Conservation (phyloP, 2,888 invertebrate species). For the Ischnura elegans region DNA sequence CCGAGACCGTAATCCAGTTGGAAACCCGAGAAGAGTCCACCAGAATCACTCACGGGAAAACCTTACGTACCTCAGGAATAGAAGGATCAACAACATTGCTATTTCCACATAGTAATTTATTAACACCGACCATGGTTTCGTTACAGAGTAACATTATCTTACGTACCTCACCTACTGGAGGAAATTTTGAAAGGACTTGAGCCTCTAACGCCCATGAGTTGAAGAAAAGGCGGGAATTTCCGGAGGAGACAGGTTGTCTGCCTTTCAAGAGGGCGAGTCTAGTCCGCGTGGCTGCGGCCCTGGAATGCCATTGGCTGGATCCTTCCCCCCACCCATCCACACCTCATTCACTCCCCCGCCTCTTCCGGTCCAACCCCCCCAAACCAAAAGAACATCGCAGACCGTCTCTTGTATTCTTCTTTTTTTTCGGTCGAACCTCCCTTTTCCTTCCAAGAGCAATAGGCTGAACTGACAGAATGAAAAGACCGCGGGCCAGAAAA, state of each 20-base stretch:
- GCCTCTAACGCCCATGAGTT: neutral
- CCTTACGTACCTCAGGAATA: too few relatives aligned
- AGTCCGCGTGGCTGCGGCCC: neutral
- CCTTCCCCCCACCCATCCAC: neutral
- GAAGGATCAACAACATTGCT: too few relatives aligned
- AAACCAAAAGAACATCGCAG: neutral
- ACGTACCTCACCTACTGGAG: too few relatives aligned
- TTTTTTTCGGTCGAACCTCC: neutral
- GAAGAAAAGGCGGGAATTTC: neutral
- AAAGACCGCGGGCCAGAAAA: neutral
- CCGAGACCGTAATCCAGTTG: too few relatives aligned
- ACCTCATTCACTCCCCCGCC: neutral
- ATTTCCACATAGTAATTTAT: too few relatives aligned
- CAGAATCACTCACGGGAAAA: too few relatives aligned
- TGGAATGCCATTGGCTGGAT: neutral
- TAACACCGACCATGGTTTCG: too few relatives aligned
- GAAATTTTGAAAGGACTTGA: neutral
- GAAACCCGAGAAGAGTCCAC: too few relatives aligned
- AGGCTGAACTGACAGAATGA: neutral
- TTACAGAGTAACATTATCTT: too few relatives aligned
- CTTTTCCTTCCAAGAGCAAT: neutral
- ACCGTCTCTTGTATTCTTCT: neutral
- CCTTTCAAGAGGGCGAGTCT: neutral
- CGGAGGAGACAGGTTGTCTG: neutral
- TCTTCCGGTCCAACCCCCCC: conserved; percentile 10